phyloP scores from a whole-genome alignment of 2,113 vertebrate species.

The Scomber japonicus region DNA sequence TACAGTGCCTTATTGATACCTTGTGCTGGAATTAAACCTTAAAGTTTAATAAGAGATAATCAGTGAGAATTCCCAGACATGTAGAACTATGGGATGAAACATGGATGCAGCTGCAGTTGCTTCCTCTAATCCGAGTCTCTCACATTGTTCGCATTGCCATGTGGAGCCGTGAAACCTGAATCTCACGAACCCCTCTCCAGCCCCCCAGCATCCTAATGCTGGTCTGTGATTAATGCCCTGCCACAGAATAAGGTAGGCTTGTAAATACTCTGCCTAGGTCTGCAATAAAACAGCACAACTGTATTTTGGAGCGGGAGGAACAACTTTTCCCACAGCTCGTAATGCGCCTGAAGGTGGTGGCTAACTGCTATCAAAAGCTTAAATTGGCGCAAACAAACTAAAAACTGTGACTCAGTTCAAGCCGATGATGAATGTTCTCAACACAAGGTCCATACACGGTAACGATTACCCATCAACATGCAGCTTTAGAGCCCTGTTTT shows the following conservation, averaged over 20 bases:
- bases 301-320: slow-evolving; percentile 17
- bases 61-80: too few relatives aligned
- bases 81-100: not conserved
- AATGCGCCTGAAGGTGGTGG: not conserved
- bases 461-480: not conserved
- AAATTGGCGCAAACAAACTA: slow-evolving; percentile 6
- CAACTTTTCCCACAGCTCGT: slow-evolving; percentile 15
- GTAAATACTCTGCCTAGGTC: slow-evolving; percentile 32
- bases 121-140: not conserved
- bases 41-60: too few relatives aligned
- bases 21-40: too few relatives aligned
- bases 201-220: not conserved
- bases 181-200: not conserved
- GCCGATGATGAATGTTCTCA: slow-evolving; percentile 1
- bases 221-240: slow-evolving; percentile 39
- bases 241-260: slow-evolving; percentile 17
- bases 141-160: not conserved
- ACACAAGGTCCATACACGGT: not conserved
- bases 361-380: slow-evolving; percentile 10
- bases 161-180: slow-evolving; percentile 13
- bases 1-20: not conserved
- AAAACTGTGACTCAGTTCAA: slow-evolving; percentile 1
- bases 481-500: not conserved
- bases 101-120: not conserved
- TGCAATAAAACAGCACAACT: slow-evolving; percentile 37